Conservation (phyloP, 2,113 vertebrate species). For the Recurvirostra avosetta region DNA sequence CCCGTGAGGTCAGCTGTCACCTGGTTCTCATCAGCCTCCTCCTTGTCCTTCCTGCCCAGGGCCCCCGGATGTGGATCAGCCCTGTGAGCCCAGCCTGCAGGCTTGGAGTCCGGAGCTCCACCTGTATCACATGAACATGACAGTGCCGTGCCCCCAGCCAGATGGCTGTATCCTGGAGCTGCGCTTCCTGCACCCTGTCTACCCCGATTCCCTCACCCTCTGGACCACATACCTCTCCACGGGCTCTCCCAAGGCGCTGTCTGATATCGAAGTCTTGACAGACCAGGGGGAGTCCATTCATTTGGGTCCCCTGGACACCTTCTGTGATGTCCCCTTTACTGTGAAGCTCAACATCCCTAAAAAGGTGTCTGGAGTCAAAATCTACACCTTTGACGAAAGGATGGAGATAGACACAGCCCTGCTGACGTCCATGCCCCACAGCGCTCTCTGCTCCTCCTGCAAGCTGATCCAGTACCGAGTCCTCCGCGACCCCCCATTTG, state of each 20-base stretch:
- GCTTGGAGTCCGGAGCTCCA: constrained; percentile 96
- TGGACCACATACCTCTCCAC: constrained; percentile 92
- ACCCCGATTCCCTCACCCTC: constrained; percentile 82
- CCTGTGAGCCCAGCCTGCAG: constrained; percentile 92
- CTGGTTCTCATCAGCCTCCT: background rate
- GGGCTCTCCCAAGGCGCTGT: constrained; percentile 74
- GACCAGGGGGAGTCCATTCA: constrained; percentile 79
- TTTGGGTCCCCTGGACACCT: constrained; percentile 84
- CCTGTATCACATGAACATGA: constrained; percentile 90
- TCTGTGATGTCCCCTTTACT: constrained; percentile 91
- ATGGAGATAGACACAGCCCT: constrained; percentile 93
- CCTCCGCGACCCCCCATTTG: constrained; percentile 81
- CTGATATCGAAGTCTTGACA: constrained; percentile 83
- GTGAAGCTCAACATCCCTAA: constrained; percentile 78
- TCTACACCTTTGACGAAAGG: constrained; percentile 92
- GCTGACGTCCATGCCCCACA: constrained; percentile 82
- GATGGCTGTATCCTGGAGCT: constrained; percentile 90
- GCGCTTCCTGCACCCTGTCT: constrained; percentile 81
- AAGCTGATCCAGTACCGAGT: constrained; percentile 80
- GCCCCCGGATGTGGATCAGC: constrained; percentile 91
- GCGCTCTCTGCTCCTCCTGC: constrained; percentile 83
- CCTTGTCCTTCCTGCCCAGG: constrained; percentile 66
- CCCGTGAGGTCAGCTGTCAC: background rate
- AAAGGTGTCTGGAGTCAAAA: constrained; percentile 81
- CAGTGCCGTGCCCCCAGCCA: constrained; percentile 84